These are phyloP conservation scores for Delia radicum DNA, from an alignment of 1,140 invertebrate species.

Conservation along the genomic window DNA sequence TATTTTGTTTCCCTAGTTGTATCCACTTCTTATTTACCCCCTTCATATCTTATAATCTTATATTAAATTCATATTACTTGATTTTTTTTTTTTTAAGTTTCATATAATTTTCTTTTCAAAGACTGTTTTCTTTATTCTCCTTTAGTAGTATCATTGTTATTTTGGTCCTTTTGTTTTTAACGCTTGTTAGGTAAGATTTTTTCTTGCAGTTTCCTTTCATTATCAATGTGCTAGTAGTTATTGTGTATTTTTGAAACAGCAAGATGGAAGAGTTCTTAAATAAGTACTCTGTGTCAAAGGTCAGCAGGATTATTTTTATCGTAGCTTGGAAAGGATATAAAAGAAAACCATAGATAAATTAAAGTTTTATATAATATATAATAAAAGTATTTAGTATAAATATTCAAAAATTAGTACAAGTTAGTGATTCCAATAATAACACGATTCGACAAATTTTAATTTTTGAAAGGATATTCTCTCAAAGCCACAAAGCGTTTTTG, in stretches of 20 bases:
- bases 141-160: not conserved
- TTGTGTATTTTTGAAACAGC: too few species aligned
- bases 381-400: too few species aligned
- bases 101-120: not conserved
- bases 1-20: not conserved
- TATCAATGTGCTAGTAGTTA: not conserved
- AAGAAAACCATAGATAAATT: too few species aligned
- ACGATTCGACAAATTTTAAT: too few species aligned
- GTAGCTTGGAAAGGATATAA: too few species aligned
- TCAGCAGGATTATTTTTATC: not conserved
- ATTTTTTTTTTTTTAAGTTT: not conserved
- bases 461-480: too few species aligned
- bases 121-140: not conserved
- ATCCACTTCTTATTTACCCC: not conserved
- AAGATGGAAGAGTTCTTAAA: not conserved
- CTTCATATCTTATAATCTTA: not conserved
- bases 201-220: not conserved
- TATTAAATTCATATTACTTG: not conserved
- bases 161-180: not conserved
- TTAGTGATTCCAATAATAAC: too few species aligned
- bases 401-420: too few species aligned
- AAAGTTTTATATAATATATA: too few species aligned
- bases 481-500: too few species aligned
- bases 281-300: not conserved
- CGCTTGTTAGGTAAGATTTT: not conserved